Base-by-base conservation (phyloP, 2,797 vertebrate species). In the Pseudochromis fuscus region DNA sequence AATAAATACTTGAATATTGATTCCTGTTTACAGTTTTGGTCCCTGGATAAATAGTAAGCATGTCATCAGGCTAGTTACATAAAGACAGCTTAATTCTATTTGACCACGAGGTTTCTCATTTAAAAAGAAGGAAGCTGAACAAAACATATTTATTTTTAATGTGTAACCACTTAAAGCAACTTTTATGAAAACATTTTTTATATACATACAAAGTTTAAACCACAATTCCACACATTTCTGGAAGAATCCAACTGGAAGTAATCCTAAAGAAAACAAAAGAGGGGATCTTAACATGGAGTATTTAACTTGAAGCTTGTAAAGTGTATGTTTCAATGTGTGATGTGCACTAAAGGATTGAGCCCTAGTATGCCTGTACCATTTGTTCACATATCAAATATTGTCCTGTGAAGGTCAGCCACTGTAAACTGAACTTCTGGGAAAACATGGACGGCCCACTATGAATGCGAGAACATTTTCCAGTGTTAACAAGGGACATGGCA, bases 1-100 rank as follows among this genome's bases (percentile, higher is more conserved):
- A 46, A 52, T 18, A 25, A 79, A 67, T 82, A 87, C 83, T 85
- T 85, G 77, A 84, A 87, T 68, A 71, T 48, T 66, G 15, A 67
- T 15, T 70, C n/a, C 18, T 56, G 59, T 81, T 82, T 80, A 72
- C 66, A 55, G 7, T 60, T 25, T 53, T 44, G 19, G 31, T 70
- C 55, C 57, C 35, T 56, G 31, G 38, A 71, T 51, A n/a, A 53
- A 44, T 16, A 13, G 38, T 18, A 30, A 44, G 19, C 21, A 19
- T 23, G 38, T 40, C 16, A n/a, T 18, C 12, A 15, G 38, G 51
- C 25, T 48, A 25, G 13, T 50, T 50, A 40, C 7, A 63, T 15
- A 18, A 23, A 30, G 11, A 53, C 11, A 15, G 2, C 1, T 7
- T 5, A 2, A 18, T 52, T 28, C 2, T 40, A 4, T 69, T 19